A percentile compares a stretch with the other conserved stretches of the same genome.
Conservation (phyloP, 2,113 vertebrate species). For the Spermophilus dauricus region DNA sequence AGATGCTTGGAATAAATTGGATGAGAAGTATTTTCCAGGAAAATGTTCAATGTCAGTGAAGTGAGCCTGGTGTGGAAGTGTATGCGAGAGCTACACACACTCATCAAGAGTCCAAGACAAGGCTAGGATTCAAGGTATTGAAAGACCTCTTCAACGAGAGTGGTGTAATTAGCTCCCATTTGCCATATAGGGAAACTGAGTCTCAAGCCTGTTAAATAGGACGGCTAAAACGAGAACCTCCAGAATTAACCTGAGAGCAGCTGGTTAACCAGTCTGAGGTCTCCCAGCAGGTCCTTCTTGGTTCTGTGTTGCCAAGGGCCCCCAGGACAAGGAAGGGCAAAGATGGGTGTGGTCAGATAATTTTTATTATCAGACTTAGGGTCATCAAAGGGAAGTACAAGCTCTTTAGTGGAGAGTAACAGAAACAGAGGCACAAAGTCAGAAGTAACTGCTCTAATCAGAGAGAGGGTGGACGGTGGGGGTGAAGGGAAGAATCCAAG, state of each 20-base stretch:
- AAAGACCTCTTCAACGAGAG: background rate
- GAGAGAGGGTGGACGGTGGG: background rate
- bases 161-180: background rate
- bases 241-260: background rate
- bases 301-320: background rate
- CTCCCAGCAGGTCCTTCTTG: background rate
- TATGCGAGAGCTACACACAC: too few relatives aligned
- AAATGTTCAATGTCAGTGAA: background rate
- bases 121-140: too few relatives aligned
- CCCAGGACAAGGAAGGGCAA: background rate
- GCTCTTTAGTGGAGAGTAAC: background rate
- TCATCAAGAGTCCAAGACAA: too few relatives aligned
- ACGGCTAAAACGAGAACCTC: background rate
- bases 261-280: background rate
- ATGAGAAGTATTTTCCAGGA: background rate
- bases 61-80: too few relatives aligned
- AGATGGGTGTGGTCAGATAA: background rate
- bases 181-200: background rate
- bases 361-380: background rate
- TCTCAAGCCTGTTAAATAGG: background rate
- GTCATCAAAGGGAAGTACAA: background rate
- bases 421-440: background rate
- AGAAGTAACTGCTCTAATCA: background rate
- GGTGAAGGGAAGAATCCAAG: background rate
- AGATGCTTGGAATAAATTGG: background rate